Conservation (phyloP, 2,888 invertebrate genomes). For the Atrina japonica region DNA sequence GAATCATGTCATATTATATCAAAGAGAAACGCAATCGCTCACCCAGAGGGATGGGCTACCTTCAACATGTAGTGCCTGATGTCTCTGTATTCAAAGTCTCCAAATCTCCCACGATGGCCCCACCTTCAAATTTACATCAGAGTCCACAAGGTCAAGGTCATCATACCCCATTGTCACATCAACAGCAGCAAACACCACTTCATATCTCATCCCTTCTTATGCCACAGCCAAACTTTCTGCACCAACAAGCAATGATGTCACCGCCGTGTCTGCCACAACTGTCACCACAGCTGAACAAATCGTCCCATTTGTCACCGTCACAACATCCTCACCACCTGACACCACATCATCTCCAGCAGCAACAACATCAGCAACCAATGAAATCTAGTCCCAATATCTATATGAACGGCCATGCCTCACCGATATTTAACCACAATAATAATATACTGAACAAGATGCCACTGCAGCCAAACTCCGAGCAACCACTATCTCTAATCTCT, state of each 20-base stretch:
- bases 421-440: constrained; percentile 54
- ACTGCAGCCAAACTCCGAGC: constrained; percentile 46
- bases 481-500: constrained; percentile 47
- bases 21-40: constrained; percentile 78
- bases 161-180: constrained; percentile 19
- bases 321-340: constrained; percentile 53
- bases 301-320: constrained; percentile 42
- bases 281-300: constrained; percentile 39
- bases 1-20: constrained; percentile 80
- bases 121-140: constrained; percentile 42
- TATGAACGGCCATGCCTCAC: constrained; percentile 66
- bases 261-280: constrained; percentile 41
- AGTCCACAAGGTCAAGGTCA: constrained; percentile 50
- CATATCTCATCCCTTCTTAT: constrained; percentile 49
- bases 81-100: constrained; percentile 69
- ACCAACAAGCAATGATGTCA: constrained; percentile 38
- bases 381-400: constrained; percentile 67
- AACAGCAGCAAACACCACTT: constrained; percentile 31
- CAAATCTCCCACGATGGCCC: constrained; percentile 62
- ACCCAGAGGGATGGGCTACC: constrained; percentile 73
- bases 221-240: constrained; percentile 38
- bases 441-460: constrained; percentile 58
- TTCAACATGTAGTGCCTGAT: constrained; percentile 65
- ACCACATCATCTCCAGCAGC: constrained; percentile 36
- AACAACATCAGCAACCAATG: constrained; percentile 35